A percentile compares a stretch with the other conserved stretches of the same genome.
Conservation (phyloP, 2,888 invertebrate genomes). For the Raillietiella orientalis region DNA sequence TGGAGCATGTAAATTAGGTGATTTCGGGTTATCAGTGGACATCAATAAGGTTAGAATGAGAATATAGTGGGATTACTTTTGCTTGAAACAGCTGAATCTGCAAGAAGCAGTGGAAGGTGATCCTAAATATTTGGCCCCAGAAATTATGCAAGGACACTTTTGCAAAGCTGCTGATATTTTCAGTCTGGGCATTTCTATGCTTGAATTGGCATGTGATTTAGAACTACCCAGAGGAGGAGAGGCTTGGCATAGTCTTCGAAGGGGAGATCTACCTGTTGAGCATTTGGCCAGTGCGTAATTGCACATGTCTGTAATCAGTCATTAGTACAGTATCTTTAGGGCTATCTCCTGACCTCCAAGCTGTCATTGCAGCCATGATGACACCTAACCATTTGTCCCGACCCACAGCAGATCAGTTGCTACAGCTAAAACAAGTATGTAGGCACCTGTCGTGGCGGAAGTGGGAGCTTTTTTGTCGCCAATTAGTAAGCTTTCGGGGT, state of each 20-base stretch:
- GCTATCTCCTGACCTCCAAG: constrained; percentile 18
- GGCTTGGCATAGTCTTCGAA: constrained; percentile 28
- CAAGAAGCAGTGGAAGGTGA: constrained; percentile 36
- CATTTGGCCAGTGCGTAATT: constrained; percentile 7
- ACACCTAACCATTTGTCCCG: constrained; percentile 17
- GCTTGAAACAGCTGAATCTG: no score
- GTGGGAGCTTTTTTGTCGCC: no score
- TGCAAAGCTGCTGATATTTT: constrained; percentile 37
- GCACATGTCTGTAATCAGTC: background rate
- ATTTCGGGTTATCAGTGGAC: constrained; percentile 37
- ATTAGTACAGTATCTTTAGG: no score
- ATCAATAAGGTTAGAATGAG: constrained; percentile 9
- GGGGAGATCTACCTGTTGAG: constrained; percentile 19
- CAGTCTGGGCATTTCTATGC: constrained; percentile 31
- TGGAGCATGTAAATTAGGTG: constrained; percentile 27
- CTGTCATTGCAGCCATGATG: constrained; percentile 22
- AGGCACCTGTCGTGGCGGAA: no score
- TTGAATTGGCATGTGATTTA: constrained; percentile 33
- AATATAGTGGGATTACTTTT: no score
- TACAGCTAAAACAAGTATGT: no score
- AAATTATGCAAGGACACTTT: constrained; percentile 24
- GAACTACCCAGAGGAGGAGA: constrained; percentile 30
- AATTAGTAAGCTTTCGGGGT: no score
- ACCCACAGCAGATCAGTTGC: constrained; percentile 19
- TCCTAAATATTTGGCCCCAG: constrained; percentile 35